Conservation (phyloP, 2,888 invertebrate species). For the Caenorhabditis japonica region DNA sequence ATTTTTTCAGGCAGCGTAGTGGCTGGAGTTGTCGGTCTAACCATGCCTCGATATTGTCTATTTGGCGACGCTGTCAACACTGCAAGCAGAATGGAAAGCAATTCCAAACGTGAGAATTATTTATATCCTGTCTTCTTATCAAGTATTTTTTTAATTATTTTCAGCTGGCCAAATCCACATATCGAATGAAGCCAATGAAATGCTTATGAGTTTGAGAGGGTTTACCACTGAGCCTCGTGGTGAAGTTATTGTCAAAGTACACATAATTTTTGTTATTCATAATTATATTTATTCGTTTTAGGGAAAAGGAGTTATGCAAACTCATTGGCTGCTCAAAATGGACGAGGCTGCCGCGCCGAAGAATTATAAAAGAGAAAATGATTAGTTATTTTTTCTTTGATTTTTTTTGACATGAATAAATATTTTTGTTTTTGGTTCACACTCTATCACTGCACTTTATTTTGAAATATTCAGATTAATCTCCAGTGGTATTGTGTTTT, state of each 20-base stretch:
- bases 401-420: conserved; percentile 1
- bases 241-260: conserved; percentile 71
- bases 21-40: conserved; percentile 70
- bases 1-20: conserved; percentile 62
- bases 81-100: conserved; percentile 68
- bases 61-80: conserved; percentile 69
- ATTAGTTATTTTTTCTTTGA: conserved; percentile 11
- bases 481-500: too few relatives aligned
- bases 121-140: not conserved
- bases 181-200: conserved; percentile 66
- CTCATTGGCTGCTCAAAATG: conserved; percentile 61
- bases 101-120: conserved; percentile 58
- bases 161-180: conserved; percentile 72
- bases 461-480: too few relatives aligned
- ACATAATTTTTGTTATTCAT: not conserved
- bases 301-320: conserved; percentile 70
- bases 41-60: conserved; percentile 71
- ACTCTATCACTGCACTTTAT: too few relatives aligned
- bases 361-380: conserved; percentile 31
- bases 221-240: conserved; percentile 70
- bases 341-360: conserved; percentile 42
- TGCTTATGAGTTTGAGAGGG: conserved; percentile 68
- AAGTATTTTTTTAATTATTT: conserved; percentile 3
- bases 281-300: conserved; percentile 32
- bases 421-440: too few relatives aligned